Base-by-base conservation (phyloP, 64 coral and sea anemone species). In the Stichodactyla mertensii region DNA sequence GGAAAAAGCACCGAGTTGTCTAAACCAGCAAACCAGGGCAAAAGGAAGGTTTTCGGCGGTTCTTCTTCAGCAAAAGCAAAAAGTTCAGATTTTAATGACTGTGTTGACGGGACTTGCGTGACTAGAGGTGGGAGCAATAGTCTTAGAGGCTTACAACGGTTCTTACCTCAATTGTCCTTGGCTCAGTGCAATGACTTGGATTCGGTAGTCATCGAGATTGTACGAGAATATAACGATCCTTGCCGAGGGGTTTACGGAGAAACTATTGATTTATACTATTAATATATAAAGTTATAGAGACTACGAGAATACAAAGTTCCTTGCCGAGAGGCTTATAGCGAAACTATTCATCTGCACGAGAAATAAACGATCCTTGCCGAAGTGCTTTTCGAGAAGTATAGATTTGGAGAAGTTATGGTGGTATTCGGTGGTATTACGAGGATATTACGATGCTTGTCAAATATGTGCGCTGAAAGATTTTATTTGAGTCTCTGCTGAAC, bases 141-240 rank as follows among this genome's bases (percentile, higher is more conserved):
- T 13, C 22, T 74, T 26, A 74, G 27, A 74, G 69, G 69, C 51
- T 80, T 88, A 62, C 45, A 60, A 62, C 55, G 19, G n/a, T 88
- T 61, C 64, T 27, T 88, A 5, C 57, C 86, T 11, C 13, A 79
- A 16, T 24, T 88, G 6, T 61, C 27, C 12, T 18, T 88, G 10
- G 57, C 10, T 9, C 77, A 88, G 24, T 88, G 71, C 52, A 55
- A 57, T 27, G 86, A 88, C 57, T 79, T 79, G 79, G 86, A 88
- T 61, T 88, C 86, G 13, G 74, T 71, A 61, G 77, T 88, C 2
- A 88, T 88, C 54, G 86, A 88, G 26, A 60, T 77, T 79, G 71
- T 88, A 52, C 86, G 86, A 52, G 86, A 88, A 45, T 88, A 80
- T 55, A 88, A 88, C 16, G 86, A 88, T 55, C 86, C 86, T 52